Base-by-base conservation (phyloP, 2,113 vertebrate species). In the Sander vitreus region DNA sequence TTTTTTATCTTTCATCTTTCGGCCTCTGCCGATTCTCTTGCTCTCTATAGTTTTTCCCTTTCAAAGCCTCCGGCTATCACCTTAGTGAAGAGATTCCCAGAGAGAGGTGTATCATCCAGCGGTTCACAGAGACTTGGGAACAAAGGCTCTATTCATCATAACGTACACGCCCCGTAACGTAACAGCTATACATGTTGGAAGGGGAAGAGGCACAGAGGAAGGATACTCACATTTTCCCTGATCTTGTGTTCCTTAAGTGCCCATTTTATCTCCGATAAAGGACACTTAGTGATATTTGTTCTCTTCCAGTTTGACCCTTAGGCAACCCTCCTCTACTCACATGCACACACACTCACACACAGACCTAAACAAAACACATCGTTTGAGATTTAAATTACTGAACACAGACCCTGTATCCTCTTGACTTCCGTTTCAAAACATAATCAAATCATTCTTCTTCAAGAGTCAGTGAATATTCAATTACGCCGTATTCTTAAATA, bases 251-350 rank as follows among this genome's bases (percentile, higher is more conserved):
- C 70, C 70, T 86, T 68, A 63, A 65, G 83, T 84, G 88, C 23
- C 88, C 57, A 63, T 86, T 85, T 88, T 78, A 80, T 91, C 84
- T 81, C n/a, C 12, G 27, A 84, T 85, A 86, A 87, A 88, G 81
- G 86, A 85, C 90, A 91, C 84, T 91, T 91, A 88, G 85, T 88
- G 87, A 70, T 80, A 85, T 85, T 88, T 91, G 83, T 80, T 89
- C 83, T 88, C 66, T 86, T 78, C 67, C 86, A 79, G 81, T 80
- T 16, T 79, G 71, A 83, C 86, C 90, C 82, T 64, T 3, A 48
- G 86, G 86, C 85, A 13, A 54, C 58, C 36, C 55, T 69, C 78
- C 67, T 80, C 79, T 7, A 3, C 64, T 27, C 21, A 6, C 76
- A 45, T n/a, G 10, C 48, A 23, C 67, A 60, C 57, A 21, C 76